Conservation (phyloP, 2,797 vertebrate genomes). For the Dryobates pubescens region DNA sequence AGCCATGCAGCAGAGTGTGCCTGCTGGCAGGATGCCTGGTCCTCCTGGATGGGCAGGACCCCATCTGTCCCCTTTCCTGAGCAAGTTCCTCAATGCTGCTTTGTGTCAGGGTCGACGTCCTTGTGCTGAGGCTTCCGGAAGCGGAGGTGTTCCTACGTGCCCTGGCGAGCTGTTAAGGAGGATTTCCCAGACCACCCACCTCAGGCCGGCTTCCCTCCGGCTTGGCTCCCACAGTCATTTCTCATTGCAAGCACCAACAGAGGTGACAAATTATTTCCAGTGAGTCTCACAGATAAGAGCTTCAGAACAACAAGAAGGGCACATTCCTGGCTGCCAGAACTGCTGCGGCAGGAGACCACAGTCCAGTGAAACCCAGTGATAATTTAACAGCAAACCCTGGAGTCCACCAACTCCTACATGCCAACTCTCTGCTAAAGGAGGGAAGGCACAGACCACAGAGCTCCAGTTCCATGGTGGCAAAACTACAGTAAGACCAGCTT, state of each 20-base stretch:
- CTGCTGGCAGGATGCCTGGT: neutral
- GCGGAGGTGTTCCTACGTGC: neutral
- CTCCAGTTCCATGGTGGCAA: accelerated
- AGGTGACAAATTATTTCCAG: neutral
- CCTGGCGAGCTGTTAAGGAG: neutral
- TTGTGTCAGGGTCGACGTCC: accelerated
- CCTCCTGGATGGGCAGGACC: neutral
- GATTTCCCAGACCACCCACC: neutral
- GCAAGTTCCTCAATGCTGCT: neutral
- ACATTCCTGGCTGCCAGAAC: neutral
- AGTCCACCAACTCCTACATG: neutral
- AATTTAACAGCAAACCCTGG: neutral
- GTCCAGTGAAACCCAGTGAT: neutral
- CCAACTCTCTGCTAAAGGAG: neutral
- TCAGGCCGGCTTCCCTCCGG: neutral
- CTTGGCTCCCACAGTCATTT: neutral
- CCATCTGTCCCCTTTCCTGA: neutral
- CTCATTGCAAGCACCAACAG: neutral
- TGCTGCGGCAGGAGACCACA: neutral
- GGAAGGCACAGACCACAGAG: neutral
- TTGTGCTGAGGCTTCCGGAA: neutral
- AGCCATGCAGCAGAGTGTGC: accelerated
- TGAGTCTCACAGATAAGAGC: neutral
- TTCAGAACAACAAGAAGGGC: neutral
- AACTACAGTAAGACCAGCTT: neutral